Evolutionary conservation across 2,113 vertebrate species (phyloP), one percentile per base, ranked within the genome.

Genomic region (Anthoscopus minutus): DNA sequence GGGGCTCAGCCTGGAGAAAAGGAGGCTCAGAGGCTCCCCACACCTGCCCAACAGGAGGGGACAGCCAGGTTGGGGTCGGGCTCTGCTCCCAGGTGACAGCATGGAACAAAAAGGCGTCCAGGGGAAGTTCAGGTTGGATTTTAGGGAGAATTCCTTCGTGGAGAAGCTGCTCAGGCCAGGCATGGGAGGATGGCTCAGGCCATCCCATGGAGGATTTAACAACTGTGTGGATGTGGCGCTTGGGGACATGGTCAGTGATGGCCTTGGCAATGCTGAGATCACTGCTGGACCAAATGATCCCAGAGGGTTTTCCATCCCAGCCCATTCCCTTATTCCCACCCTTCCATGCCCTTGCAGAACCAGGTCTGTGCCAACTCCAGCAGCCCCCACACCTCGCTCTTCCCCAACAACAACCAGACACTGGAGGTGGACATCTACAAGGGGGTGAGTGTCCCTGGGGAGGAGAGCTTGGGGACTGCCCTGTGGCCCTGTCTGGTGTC

Each of bases 391-490:
- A 31, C 96, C 28, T 38, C 93, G 3, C 97, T 99, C 44, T 99
- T 99, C 96, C 98, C 98, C n/a, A 48, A 78, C 11, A 97, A 99
- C 97, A 99, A 98, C 11, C 1, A 83, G 2, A 98, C 98, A 0
- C 97, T 99, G 78, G 94, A 99, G 60, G 99, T 99, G 92, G 99
- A 99, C 88, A 99, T 99, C 97, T 99, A 99, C 97, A 99, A 99
- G 97, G 99, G 99, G 98, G 99, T 99, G 97, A 81, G 97, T 91
- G 11, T 25, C 40, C 9, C 54, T 17, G 30, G 28, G 12, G 33
- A 2, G 22, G 21, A 27, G 12, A 15, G 83, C 54, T 7, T 37
- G 45, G 53, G 45, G 33, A 27, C 45, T 2, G 25, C 31, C 42
- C 8, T 1, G 30, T 10, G 51, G 1, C 38, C 40, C 20, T 23